phyloP scores from a whole-genome alignment of 2,888 invertebrate species.

The Mechanitis mazaeus region DNA sequence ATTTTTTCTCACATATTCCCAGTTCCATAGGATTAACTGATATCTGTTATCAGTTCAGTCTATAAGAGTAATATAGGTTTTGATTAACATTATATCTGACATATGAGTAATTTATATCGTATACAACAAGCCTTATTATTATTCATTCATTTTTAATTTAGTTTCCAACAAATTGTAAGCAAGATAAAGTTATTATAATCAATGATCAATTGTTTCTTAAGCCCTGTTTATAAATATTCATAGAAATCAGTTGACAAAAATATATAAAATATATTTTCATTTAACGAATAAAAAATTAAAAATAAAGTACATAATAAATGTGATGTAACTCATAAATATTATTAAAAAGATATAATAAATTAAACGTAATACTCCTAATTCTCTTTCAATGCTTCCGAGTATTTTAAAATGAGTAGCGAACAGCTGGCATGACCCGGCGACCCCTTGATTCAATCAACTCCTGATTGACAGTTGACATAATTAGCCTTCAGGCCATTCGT shows the following conservation, averaged over 20 bases:
- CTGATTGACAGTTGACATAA: conserved; percentile 36
- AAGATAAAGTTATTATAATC: too few relatives aligned
- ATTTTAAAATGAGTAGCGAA: conserved; percentile 6
- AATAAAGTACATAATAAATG: background rate
- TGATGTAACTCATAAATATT: background rate
- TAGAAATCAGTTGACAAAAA: too few relatives aligned
- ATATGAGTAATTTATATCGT: background rate
- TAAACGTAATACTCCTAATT: background rate
- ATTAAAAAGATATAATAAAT: background rate
- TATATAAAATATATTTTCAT: too few relatives aligned
- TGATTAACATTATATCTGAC: background rate
- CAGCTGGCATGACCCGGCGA: conserved; percentile 23
- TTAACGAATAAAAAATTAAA: background rate
- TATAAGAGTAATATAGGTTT: background rate
- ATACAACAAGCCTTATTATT: too few relatives aligned
- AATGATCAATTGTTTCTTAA: too few relatives aligned
- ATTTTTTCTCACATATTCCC: background rate
- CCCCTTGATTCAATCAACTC: conserved; percentile 37
- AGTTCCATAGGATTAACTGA: background rate
- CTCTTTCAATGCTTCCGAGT: background rate
- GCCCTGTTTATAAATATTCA: too few relatives aligned
- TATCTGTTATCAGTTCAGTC: background rate
- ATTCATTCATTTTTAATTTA: too few relatives aligned
- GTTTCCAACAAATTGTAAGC: too few relatives aligned
- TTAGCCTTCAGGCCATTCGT: conserved; percentile 18